These are phyloP conservation scores for Oreochromis tanganicae DNA, from an alignment of 2,113 vertebrate species.

Conservation along the genomic window DNA sequence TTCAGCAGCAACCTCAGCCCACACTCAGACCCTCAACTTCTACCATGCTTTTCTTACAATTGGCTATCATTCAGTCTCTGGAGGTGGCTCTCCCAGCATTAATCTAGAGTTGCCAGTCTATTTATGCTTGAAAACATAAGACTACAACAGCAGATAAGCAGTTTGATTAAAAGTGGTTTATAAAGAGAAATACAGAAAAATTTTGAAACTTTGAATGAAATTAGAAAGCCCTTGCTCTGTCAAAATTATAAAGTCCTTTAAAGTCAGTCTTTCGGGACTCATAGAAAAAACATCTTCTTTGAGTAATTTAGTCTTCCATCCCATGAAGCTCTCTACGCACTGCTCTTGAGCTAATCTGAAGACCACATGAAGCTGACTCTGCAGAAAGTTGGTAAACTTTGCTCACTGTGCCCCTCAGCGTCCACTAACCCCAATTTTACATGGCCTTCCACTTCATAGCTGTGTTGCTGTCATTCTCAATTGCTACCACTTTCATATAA, in stretches of 20 bases:
- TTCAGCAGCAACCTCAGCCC: slow-evolving; percentile 24
- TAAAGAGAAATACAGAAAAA: neutral
- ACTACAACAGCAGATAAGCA: neutral
- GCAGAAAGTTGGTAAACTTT: neutral
- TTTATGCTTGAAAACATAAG: neutral
- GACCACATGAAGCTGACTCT: neutral
- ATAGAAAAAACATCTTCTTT: neutral
- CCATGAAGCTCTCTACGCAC: neutral
- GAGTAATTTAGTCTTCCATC: neutral
- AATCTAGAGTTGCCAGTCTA: neutral
- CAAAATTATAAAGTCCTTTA: neutral
- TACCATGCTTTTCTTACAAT: neutral
- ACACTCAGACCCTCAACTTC: slow-evolving; percentile 4
- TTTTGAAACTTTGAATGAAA: neutral
- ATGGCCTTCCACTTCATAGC: neutral
- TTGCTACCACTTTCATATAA: neutral
- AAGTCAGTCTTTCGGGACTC: neutral
- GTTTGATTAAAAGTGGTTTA: neutral
- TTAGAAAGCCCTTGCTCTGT: neutral
- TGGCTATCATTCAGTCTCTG: neutral
- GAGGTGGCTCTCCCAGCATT: neutral
- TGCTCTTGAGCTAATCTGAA: neutral
- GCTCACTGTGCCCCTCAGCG: neutral
- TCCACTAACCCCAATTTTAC: neutral
- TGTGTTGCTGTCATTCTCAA: neutral